Evolutionary conservation across 2,888 invertebrate species (phyloP).

Genomic region (Graphium colonna): DNA sequence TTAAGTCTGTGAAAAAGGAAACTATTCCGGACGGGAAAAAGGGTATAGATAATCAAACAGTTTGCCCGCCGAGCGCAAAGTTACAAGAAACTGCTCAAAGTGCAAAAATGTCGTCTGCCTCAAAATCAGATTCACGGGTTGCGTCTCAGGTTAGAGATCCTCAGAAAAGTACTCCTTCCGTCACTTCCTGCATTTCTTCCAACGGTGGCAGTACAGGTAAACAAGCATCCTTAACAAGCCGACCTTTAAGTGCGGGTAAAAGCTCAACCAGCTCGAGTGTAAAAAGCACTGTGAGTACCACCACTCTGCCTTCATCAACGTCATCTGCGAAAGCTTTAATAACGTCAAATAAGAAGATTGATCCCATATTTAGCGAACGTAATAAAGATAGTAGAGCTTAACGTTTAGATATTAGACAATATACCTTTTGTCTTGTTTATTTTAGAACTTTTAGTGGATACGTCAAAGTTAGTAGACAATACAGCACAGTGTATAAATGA

Average conservation of each 20-base stretch:
- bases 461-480: conserved; percentile 18
- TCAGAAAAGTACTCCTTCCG: neutral
- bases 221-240: neutral
- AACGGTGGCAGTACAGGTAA: neutral
- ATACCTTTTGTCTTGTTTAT: conserved; percentile 12
- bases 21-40: conserved; percentile 21
- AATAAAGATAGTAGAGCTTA: conserved; percentile 41
- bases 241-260: neutral
- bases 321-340: conserved; percentile 19
- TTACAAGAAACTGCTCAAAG: neutral
- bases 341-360: conserved; percentile 27
- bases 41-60: conserved; percentile 19
- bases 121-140: neutral
- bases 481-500: conserved; percentile 11
- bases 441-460: conserved; percentile 21
- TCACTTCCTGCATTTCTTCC: neutral
- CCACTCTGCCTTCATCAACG: conserved; percentile 4
- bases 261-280: neutral
- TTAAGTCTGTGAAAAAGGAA: conserved; percentile 24
- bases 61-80: conserved; percentile 11
- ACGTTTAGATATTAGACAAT: conserved; percentile 29
- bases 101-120: conserved; percentile 2
- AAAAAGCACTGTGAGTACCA: conserved; percentile 2
- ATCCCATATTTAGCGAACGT: conserved; percentile 20
- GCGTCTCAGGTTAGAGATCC: neutral